Evolutionary conservation across 2,888 invertebrate genomes (phyloP).

Genomic region (Octonoba sinensis): DNA sequence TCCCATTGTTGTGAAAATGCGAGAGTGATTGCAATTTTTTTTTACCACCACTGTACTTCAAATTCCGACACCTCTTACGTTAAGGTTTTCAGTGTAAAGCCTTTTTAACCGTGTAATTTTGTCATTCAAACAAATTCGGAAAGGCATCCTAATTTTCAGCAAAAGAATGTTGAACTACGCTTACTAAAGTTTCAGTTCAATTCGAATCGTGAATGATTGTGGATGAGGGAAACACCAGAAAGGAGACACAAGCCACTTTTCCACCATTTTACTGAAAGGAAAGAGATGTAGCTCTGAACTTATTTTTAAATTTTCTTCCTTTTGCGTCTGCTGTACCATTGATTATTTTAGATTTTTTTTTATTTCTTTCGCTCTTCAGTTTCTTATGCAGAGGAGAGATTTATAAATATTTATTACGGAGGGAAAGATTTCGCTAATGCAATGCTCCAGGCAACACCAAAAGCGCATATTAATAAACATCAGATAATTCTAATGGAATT

Average conservation of each 20-base stretch:
- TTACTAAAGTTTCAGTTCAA: too few relatives aligned
- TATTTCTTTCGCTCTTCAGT: background rate
- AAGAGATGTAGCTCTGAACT: constrained; percentile 15
- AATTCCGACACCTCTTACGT: too few relatives aligned
- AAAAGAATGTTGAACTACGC: too few relatives aligned
- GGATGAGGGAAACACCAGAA: too few relatives aligned
- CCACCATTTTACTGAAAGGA: background rate
- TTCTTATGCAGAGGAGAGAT: constrained; percentile 41
- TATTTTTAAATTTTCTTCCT: constrained; percentile 41
- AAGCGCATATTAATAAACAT: constrained; percentile 62
- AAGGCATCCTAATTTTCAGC: too few relatives aligned
- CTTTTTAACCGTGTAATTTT: too few relatives aligned
- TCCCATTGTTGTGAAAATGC: too few relatives aligned
- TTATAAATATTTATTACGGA: constrained; percentile 61
- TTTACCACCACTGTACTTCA: too few relatives aligned
- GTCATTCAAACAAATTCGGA: too few relatives aligned
- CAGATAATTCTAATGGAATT: constrained; percentile 64
- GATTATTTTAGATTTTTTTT: constrained; percentile 44
- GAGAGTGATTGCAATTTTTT: too few relatives aligned
- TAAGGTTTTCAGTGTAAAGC: too few relatives aligned
- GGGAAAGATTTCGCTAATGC: constrained; percentile 51
- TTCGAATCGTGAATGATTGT: too few relatives aligned
- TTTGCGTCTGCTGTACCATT: constrained; percentile 30
- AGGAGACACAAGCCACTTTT: constrained; percentile 2
- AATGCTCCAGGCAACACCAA: constrained; percentile 31